Percentiles rank a stretch among this genome's conserved stretches.
phyloP scores from a whole-genome alignment of 1,140 invertebrate genomes.

The Drosophila littoralis region DNA sequence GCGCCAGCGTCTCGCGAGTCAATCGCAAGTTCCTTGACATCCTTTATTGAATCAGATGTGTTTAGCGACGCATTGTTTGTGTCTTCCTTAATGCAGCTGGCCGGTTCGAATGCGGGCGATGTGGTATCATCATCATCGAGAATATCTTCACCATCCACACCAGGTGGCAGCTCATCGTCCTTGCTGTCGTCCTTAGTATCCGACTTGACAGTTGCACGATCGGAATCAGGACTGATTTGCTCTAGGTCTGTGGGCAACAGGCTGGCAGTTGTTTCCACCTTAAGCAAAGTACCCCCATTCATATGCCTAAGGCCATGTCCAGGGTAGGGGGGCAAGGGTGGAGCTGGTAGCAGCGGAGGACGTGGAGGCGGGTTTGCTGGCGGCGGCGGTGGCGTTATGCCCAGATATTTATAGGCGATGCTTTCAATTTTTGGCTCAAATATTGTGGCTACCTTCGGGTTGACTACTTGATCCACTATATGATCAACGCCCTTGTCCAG shows the following conservation, averaged over 20 bases:
- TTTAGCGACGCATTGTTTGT: slow-evolving; percentile 59
- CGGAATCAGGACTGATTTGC: slow-evolving; percentile 91
- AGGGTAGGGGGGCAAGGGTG: slow-evolving; percentile 75
- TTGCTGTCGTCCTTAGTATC: slow-evolving; percentile 79
- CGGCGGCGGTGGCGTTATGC: slow-evolving; percentile 88
- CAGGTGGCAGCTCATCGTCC: slow-evolving; percentile 61
- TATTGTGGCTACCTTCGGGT: slow-evolving; percentile 94
- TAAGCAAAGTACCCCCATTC: slow-evolving; percentile 70
- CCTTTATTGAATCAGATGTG: slow-evolving; percentile 69
- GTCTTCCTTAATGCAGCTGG: slow-evolving; percentile 46
- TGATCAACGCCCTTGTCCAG: slow-evolving; percentile 94
- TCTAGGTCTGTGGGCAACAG: slow-evolving; percentile 90
- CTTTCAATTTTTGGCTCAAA: slow-evolving; percentile 96
- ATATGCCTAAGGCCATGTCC: slow-evolving; percentile 82
- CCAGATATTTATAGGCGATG: slow-evolving; percentile 94
- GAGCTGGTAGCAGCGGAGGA: slow-evolving; percentile 87
- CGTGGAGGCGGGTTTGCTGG: slow-evolving; percentile 73
- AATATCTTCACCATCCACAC: slow-evolving; percentile 85
- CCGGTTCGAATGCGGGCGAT: slow-evolving; percentile 88
- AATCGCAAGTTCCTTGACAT: slow-evolving; percentile 37
- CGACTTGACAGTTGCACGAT: slow-evolving; percentile 86
- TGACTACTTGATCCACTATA: slow-evolving; percentile 97
- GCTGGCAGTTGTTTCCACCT: slow-evolving; percentile 84
- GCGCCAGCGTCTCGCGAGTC: slow-evolving; percentile 57
- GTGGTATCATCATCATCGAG: slow-evolving; percentile 87